These are phyloP conservation scores for Uromys caudimaculatus DNA, from an alignment of 2,797 vertebrate species.

Conservation along the genomic window DNA sequence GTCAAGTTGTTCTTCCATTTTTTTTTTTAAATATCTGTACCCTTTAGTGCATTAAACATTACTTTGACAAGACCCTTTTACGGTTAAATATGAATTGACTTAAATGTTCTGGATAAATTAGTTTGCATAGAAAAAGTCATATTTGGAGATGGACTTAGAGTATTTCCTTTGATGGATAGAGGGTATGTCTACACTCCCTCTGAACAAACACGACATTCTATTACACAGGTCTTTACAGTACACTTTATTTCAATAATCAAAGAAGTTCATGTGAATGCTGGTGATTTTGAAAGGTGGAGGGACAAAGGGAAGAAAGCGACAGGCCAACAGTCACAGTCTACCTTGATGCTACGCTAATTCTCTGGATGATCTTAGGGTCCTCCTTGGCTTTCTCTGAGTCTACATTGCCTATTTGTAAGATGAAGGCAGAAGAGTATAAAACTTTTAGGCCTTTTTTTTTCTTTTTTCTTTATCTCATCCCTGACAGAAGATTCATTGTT, in stretches of 20 bases:
- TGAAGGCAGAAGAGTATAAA: background rate
- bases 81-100: constrained; percentile 53
- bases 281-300: background rate
- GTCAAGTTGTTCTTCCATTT: constrained; percentile 34
- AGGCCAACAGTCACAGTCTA: background rate
- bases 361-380: background rate
- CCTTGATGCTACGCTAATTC: constrained; percentile 26
- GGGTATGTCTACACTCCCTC: constrained; percentile 24
- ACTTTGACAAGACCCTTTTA: constrained; percentile 40
- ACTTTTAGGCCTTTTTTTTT: background rate
- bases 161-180: constrained; percentile 50
- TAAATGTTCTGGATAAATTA: constrained; percentile 60
- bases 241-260: constrained; percentile 45
- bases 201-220: constrained; percentile 62
- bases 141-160: constrained; percentile 54
- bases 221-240: constrained; percentile 25
- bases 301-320: background rate
- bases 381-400: background rate
- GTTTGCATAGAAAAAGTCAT: constrained; percentile 64
- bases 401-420: constrained; percentile 22
- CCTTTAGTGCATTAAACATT: constrained; percentile 58
- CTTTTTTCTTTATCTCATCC: constrained; percentile 16
- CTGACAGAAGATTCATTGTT: constrained; percentile 24
- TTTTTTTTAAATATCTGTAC: constrained; percentile 18
- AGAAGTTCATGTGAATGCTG: background rate